phyloP scores from a whole-genome alignment of 2,113 vertebrate species.

The Cheirogaleus medius region DNA sequence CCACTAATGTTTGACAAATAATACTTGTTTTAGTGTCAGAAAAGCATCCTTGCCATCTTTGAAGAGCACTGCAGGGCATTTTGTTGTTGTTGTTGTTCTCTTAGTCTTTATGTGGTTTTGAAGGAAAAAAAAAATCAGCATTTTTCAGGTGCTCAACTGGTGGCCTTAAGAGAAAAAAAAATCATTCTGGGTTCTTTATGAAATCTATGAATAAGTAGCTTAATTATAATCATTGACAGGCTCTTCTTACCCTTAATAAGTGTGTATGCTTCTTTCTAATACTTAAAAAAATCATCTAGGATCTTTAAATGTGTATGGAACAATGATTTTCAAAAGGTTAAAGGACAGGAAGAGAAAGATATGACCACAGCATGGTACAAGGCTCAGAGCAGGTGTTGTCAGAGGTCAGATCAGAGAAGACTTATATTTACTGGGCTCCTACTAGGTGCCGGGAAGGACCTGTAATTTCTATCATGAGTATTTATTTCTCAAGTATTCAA shows the following conservation, averaged over 20 bases:
- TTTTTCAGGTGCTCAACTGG: background rate
- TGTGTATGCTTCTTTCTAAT: background rate
- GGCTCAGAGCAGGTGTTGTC: background rate
- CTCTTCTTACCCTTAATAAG: background rate
- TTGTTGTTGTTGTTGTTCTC: background rate
- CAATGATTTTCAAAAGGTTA: background rate
- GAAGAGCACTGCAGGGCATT: background rate
- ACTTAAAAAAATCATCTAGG: background rate
- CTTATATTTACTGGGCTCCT: background rate
- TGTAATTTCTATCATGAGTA: background rate
- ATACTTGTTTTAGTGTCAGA: background rate
- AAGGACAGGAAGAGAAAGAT: background rate
- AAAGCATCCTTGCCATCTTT: background rate
- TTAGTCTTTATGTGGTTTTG: background rate
- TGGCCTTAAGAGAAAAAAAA: background rate
- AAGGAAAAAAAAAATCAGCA: background rate
- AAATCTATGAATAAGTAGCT: background rate
- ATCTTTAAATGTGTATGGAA: background rate
- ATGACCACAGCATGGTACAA: no score
- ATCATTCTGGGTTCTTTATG: background rate
- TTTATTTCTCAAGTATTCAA: background rate
- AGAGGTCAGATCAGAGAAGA: background rate
- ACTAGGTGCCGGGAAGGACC: background rate
- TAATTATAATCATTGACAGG: background rate
- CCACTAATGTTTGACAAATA: background rate